Evolutionary conservation across 2,113 vertebrate genomes (phyloP), one percentile per base, ranked within the genome.

Genomic region (Oostethus manadensis): DNA sequence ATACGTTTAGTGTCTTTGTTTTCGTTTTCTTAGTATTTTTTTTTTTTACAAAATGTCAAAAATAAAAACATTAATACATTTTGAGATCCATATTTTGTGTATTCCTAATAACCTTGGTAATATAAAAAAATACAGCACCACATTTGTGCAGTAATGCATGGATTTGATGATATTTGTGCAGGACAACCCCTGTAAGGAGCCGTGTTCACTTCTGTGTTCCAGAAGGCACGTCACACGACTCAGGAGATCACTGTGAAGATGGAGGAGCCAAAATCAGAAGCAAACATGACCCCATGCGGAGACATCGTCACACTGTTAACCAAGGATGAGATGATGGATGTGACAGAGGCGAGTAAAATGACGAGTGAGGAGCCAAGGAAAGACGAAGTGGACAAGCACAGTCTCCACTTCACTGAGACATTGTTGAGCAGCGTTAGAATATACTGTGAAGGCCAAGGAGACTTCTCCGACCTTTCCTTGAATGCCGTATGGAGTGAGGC

Each of bases 401-500:
- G 17, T 26, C 23, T 22, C 6, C 8, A n/a, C 16, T 59, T n/a
- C 35, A 56, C 47, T 4, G 9, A 33, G 1, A 17, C 48, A 22
- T 20, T 73, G 29, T 17, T 59, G 48, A 2, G 10, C 1, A 80
- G 87, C 51, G 60, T 84, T 48, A 60, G 26, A 11, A 86, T 35
- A 33, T 65, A 76, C 63, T 68, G 57, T n/a, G 0, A 10, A 0
- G 33, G 35, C 3, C 2, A 20, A 1, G 3, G 8, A n/a, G 43
- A 65, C 4, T 0, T 17, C 6, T 10, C 15, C 14, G 26, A 67
- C 35, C 0, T 21, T n/a, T 8, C 11, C 7, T 11, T 14, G 22
- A 17, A 42, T 22, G 18, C 57, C 59, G 5, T 70, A 5, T 60
- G 82, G 67, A 64, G 62, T 16, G 51, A 59, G 3, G 49, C 21